Evolutionary conservation across 2,113 vertebrate genomes (phyloP), one percentile per base, ranked within the genome.

Genomic region (Fregata magnificens): DNA sequence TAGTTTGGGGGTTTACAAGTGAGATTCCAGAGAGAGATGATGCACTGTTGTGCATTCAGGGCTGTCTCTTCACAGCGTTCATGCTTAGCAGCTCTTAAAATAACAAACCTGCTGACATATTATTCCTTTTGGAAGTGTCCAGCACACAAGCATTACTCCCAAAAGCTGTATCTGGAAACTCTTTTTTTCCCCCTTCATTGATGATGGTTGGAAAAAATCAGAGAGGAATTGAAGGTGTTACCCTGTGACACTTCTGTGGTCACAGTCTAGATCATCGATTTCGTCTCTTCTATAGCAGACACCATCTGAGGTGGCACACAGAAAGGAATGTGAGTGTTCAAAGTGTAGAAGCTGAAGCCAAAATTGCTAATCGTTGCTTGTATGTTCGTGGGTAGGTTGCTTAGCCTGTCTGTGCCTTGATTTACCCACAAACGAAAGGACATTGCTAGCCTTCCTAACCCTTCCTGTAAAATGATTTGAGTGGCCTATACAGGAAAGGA

Each of bases 51-150:
- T 0, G 0, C 26, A 10, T 52, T 89, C n/a, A 58, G 22, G 8
- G 25, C 34, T 85, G 31, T 20, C 26, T 87, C 38, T 90, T 90
- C 50, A 31, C 29, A 67, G 4, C 16, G 1, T 21, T 80, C 32
- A 16, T 45, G 7, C 38, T 94, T 55, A 82, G 22, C 49, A 79
- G n/a, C 45, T 80, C 38, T 67, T 82, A 86, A 65, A 91, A 70
- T 58, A 86, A 62, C 58, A 81, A 87, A 38, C 13, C 16, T 0
- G 0, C 10, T 2, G 4, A 45, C 29, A 11, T 18, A 16, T 10
- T 66, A 29, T 59, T 91, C 13, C 15, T 95, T 91, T 85, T 88
- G 38, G 50, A 94, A 70, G 9, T 52, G 32, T 69, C 50, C 42
- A 13, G 38, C 11, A n/a, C 17, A 69, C 25, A 50, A 58, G 19